Evolutionary conservation across 2,888 invertebrate species (phyloP).

Genomic region (Cephus pygmeus): DNA sequence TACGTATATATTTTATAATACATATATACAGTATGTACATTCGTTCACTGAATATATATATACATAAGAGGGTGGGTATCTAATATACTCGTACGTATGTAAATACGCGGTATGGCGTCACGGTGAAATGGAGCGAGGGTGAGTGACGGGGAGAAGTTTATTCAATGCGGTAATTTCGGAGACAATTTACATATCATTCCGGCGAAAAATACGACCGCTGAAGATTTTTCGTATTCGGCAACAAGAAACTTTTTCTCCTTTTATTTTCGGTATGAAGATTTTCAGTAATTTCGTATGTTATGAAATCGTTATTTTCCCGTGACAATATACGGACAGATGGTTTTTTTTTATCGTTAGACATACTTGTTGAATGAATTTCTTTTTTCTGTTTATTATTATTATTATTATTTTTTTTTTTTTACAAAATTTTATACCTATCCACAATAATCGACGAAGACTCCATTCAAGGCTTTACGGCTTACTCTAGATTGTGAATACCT

Average conservation of each 20-base stretch:
- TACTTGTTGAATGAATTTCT: too few species aligned
- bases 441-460: not conserved
- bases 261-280: not conserved
- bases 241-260: not conserved
- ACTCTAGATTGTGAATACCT: too few species aligned
- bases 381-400: too few species aligned
- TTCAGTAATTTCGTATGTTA: not conserved
- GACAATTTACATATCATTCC: constrained; percentile 23
- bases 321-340: too few species aligned
- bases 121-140: constrained; percentile 17
- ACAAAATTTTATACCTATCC: too few species aligned
- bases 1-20: not conserved
- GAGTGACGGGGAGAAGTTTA: constrained; percentile 22
- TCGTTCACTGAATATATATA: not conserved
- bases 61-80: not conserved
- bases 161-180: constrained; percentile 23
- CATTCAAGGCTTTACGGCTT: not conserved
- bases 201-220: constrained; percentile 4
- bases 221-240: not conserved
- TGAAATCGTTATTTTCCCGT: not conserved
- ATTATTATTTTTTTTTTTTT: too few species aligned
- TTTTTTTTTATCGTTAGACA: too few species aligned
- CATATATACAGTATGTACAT: not conserved
- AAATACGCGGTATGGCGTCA: constrained; percentile 4
- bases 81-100: constrained; percentile 7